Evolutionary conservation across 2,888 invertebrate genomes (phyloP).

Genomic region (Erebia ligea): DNA sequence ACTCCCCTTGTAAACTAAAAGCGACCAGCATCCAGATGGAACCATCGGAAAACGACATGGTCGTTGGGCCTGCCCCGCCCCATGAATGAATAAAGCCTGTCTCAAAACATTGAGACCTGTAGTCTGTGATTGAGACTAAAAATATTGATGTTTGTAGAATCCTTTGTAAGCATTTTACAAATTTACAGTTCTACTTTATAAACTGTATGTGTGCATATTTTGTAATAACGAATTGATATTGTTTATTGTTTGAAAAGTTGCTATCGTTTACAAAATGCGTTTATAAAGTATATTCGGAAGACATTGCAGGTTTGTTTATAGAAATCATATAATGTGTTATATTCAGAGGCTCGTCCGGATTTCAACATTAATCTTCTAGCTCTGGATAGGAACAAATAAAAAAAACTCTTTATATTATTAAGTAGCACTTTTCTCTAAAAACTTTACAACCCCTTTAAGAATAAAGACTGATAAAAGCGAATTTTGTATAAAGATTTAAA

Average conservation of each 20-base stretch:
- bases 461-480: constrained; percentile 79
- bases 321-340: neutral
- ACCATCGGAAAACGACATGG: constrained; percentile 42
- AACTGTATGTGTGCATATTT: constrained; percentile 38
- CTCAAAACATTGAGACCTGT: constrained; percentile 47
- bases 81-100: constrained; percentile 51
- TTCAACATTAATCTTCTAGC: constrained; percentile 19
- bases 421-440: constrained; percentile 37
- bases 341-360: constrained; percentile 25
- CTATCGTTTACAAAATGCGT: constrained; percentile 32
- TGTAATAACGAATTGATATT: constrained; percentile 37
- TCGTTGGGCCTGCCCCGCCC: constrained; percentile 39
- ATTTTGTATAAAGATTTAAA: constrained; percentile 61
- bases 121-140: no score
- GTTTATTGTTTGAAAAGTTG: constrained; percentile 36
- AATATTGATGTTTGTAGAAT: constrained; percentile 46
- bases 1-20: constrained; percentile 46
- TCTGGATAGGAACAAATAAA: constrained; percentile 26
- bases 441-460: constrained; percentile 48
- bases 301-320: constrained; percentile 15
- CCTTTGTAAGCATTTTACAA: constrained; percentile 68
- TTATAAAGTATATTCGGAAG: constrained; percentile 20
- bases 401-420: constrained; percentile 25
- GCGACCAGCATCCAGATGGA: constrained; percentile 66
- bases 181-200: constrained; percentile 51